A percentile compares a stretch with the other conserved stretches of the same genome.
Conservation (phyloP, 1,140 invertebrate genomes). For the Physella acuta region DNA sequence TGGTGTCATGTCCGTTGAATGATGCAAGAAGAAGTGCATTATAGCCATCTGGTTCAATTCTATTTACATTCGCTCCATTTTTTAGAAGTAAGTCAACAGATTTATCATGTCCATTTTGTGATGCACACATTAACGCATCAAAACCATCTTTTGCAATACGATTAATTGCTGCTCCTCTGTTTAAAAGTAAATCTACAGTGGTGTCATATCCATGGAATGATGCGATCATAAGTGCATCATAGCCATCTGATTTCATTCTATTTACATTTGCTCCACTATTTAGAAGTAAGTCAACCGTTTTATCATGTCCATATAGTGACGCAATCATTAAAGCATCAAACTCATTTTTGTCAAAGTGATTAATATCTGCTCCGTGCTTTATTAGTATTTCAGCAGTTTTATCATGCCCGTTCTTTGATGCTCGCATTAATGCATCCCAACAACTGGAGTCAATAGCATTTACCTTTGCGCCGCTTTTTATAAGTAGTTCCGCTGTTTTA, state of each 20-base stretch:
- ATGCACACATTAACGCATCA: neutral
- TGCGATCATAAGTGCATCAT: neutral
- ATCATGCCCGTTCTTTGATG: neutral
- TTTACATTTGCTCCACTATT: neutral
- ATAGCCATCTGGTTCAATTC: neutral
- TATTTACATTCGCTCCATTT: neutral
- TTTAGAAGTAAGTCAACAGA: neutral
- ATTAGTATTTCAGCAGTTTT: neutral
- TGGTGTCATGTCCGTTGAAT: neutral
- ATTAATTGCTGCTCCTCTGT: neutral
- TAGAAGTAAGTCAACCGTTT: neutral
- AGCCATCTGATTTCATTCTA: neutral
- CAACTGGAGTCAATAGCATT: neutral
- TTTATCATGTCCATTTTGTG: neutral
- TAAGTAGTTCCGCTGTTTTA: neutral
- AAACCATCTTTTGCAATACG: neutral
- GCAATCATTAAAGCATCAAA: neutral
- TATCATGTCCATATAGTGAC: neutral
- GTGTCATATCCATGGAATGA: neutral
- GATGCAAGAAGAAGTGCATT: neutral
- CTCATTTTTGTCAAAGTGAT: neutral
- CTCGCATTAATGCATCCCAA: neutral
- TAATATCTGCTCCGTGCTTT: neutral
- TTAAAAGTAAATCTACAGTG: neutral
- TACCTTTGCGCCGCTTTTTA: slow-evolving; percentile 1